Percentiles rank a stretch among this genome's conserved stretches.
These are phyloP conservation scores for Antheraea pernyi DNA, from an alignment of 1,140 invertebrate genomes.

Conservation along the genomic window DNA sequence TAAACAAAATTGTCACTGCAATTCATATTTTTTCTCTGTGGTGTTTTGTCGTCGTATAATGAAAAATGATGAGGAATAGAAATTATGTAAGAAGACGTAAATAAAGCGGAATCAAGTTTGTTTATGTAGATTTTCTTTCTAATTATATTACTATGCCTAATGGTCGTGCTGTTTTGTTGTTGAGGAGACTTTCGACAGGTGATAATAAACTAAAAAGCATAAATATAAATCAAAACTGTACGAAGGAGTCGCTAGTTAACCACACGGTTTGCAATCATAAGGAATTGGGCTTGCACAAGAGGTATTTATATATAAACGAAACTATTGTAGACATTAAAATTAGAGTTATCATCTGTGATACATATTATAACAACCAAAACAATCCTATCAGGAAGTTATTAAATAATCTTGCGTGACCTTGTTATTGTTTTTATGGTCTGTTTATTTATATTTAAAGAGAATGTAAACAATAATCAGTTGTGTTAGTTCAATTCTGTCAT, in stretches of 20 bases:
- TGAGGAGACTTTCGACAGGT: constrained; percentile 65
- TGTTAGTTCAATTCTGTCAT: too few relatives aligned
- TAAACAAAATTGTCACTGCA: too few relatives aligned
- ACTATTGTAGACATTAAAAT: not conserved
- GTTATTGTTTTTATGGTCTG: constrained; percentile 41
- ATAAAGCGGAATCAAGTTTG: constrained; percentile 28
- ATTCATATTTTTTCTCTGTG: too few relatives aligned
- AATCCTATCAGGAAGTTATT: constrained; percentile 2
- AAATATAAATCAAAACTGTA: constrained; percentile 57
- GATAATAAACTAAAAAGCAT: constrained; percentile 67
- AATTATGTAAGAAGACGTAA: constrained; percentile 29
- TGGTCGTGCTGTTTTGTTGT: constrained; percentile 63
- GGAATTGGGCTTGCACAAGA: constrained; percentile 56
- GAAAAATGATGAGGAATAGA: not conserved
- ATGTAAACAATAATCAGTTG: not conserved
- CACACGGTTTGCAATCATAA: constrained; percentile 54
- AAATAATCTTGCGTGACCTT: constrained; percentile 32
- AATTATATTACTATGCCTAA: constrained; percentile 64
- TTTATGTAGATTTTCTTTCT: constrained; percentile 16
- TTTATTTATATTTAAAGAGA: not conserved
- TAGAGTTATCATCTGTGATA: not conserved
- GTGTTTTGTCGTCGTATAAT: too few relatives aligned
- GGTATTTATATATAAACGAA: constrained; percentile 36
- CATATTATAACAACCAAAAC: not conserved
- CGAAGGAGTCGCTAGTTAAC: constrained; percentile 48